Base-by-base conservation (phyloP, 2,888 invertebrate species). In the Leptinotarsa rubiginosa region DNA sequence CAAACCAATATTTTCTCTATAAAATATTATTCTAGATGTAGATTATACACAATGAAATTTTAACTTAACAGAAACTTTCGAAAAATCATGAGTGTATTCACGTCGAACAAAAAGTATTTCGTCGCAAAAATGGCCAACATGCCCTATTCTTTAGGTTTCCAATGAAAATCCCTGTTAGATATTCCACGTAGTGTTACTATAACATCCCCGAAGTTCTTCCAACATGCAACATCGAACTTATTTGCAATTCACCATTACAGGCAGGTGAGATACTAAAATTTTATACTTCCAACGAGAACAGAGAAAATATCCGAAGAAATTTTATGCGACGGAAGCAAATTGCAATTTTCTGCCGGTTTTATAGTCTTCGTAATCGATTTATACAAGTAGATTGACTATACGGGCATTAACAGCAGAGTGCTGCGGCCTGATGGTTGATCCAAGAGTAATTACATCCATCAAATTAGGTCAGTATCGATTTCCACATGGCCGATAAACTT, bases 391-490 rank as follows among this genome's bases (percentile, higher is more conserved):
- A 62, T 62, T 62, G 62, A 62, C 41, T 62, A 31, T n/a, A 62
- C 16, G 25, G 31, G 41, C 41, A 62, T 59, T 59, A 59, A 59
- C 41, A 41, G 62, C 62, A 62, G n/a, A 62, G 31, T 25, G 31
- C 41, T 41, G 2, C n/a, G 62, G 62, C 62, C 41, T 62, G 41
- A 62, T 62, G 62, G 62, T 25, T 62, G 62, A 62, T 62, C 31
- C 62, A 16, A 41, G 31, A 41, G 25, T 62, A 62, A 62, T 62
- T 62, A 62, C 62, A 62, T 41, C 31, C n/a, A 62, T 62, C 62
- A 62, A 62, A 62, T 62, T 62, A 41, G 62, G 62, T 62, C 62
- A 62, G 31, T 62, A 62, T 62, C 62, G 62, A 62, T 62, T 41
- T n/a, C 31, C 16, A n/a, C 10, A 31, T 59, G 22, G 15, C n/a